Percentiles rank a stretch among this genome's conserved stretches.
These are phyloP conservation scores for Panzeria rudis DNA, from an alignment of 2,888 invertebrate species.

Conservation along the genomic window DNA sequence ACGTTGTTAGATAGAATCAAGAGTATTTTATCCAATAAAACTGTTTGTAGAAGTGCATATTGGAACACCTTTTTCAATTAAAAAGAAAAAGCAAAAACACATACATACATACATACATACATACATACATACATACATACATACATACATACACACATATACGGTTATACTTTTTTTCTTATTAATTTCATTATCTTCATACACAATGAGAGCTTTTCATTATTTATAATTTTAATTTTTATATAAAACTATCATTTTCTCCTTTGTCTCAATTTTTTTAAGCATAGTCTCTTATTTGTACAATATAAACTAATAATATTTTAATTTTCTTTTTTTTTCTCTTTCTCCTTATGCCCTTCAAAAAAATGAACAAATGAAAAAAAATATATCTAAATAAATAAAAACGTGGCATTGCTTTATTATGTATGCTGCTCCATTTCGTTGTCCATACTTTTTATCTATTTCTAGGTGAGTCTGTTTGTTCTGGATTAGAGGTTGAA, in stretches of 20 bases:
- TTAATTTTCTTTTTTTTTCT: conserved; percentile 49
- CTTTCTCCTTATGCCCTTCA: conserved; percentile 9
- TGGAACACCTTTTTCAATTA: neutral
- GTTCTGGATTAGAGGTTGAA: conserved; percentile 84
- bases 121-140: neutral
- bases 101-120: neutral
- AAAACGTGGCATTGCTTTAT: conserved; percentile 66
- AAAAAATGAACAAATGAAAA: conserved; percentile 16
- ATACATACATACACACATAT: neutral
- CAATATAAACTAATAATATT: conserved; percentile 54
- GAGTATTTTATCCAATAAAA: too few relatives aligned
- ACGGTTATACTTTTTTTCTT: neutral
- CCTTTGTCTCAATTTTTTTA: conserved; percentile 13
- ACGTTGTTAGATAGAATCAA: too few relatives aligned
- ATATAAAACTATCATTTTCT: conserved; percentile 10
- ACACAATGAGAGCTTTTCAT: conserved; percentile 57
- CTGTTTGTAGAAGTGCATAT: too few relatives aligned
- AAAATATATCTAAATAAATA: conserved; percentile 21
- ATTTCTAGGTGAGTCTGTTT: conserved; percentile 83
- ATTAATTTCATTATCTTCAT: neutral
- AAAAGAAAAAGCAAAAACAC: too few relatives aligned
- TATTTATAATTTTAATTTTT: conserved; percentile 14
- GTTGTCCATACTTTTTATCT: conserved; percentile 68
- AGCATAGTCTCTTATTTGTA: neutral
- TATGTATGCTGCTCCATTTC: conserved; percentile 61